phyloP scores from a whole-genome alignment of 2,113 vertebrate genomes.

The Dicaeum eximium region DNA sequence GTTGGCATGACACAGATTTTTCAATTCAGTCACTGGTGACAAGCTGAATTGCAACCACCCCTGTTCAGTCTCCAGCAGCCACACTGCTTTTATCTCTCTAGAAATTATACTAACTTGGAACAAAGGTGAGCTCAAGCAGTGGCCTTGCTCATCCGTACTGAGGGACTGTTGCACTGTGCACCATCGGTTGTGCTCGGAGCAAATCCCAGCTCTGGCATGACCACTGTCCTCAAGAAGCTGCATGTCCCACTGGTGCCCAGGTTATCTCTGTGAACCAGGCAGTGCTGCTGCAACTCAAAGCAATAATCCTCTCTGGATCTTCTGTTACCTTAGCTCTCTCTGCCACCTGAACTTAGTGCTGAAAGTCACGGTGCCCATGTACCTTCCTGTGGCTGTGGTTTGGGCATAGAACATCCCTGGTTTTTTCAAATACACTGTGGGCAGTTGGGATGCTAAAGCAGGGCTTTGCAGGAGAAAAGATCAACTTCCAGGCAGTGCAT shows the following conservation, averaged over 20 bases:
- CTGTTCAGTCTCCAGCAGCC: background rate
- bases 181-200: background rate
- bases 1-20: background rate
- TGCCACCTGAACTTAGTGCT: background rate
- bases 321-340: background rate
- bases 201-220: background rate
- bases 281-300: background rate
- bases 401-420: background rate
- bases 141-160: background rate
- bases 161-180: background rate
- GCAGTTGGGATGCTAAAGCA: background rate
- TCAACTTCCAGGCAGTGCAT: background rate
- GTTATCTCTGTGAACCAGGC: background rate
- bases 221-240: background rate
- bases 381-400: background rate
- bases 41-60: background rate
- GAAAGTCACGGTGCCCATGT: background rate
- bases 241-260: background rate
- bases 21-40: background rate
- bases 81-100: background rate
- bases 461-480: background rate
- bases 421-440: accelerated
- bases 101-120: background rate
- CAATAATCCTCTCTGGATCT: background rate
- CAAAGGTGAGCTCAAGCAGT: background rate